Percentiles rank a stretch among this genome's conserved stretches.
phyloP scores from a whole-genome alignment of 2,797 vertebrate genomes.

The Molossus molossus region DNA sequence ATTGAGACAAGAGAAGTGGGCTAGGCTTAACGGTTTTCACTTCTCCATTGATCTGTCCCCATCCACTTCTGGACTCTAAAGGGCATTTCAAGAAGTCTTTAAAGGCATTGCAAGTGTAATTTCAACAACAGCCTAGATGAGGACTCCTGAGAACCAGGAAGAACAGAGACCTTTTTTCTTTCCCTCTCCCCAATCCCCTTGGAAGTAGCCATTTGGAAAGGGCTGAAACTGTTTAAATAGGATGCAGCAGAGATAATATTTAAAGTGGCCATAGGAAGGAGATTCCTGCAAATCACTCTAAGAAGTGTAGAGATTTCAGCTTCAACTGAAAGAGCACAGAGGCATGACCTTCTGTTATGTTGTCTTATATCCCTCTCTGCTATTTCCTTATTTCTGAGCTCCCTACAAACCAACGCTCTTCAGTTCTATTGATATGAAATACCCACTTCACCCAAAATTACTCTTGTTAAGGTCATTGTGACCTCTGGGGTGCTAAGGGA shows the following conservation, averaged over 20 bases:
- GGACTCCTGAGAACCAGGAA: not conserved
- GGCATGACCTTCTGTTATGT: not conserved
- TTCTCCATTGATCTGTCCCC: not conserved
- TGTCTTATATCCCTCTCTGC: rapidly evolving
- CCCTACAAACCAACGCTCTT: not conserved
- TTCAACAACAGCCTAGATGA: not conserved
- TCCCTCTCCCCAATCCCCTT: rapidly evolving
- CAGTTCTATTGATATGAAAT: not conserved
- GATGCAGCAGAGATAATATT: not conserved
- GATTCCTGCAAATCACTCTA: not conserved
- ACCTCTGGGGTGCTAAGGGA: not conserved
- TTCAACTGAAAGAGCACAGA: not conserved
- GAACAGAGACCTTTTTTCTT: not conserved
- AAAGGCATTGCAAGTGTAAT: not conserved
- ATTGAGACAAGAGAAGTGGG: not conserved
- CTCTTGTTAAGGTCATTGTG: not conserved
- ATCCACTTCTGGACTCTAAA: not conserved
- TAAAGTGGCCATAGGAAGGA: not conserved
- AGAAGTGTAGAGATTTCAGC: not conserved
- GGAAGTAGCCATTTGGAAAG: not conserved
- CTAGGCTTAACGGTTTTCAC: not conserved
- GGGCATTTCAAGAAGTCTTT: not conserved
- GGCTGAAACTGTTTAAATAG: not conserved
- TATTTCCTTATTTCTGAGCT: not conserved
- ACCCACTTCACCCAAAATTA: not conserved